Conservation (phyloP, 2,888 invertebrate genomes). For the Byasa hedistus region DNA sequence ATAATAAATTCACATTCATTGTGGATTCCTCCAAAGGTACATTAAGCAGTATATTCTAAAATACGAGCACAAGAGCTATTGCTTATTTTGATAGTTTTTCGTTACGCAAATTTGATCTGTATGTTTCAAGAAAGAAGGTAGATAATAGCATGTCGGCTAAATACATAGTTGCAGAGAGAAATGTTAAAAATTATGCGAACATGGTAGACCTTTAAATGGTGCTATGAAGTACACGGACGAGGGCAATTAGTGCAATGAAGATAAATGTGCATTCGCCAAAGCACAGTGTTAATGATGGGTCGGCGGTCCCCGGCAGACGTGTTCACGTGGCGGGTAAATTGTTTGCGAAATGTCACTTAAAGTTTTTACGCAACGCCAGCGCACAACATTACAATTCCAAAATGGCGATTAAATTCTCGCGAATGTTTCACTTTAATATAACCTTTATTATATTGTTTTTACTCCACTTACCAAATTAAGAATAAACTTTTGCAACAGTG, state of each 20-base stretch:
- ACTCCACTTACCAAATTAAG: no score
- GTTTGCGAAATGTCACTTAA: slow-evolving; percentile 46
- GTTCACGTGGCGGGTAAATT: slow-evolving; percentile 56
- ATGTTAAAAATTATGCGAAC: slow-evolving; percentile 37
- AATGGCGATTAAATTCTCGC: no score
- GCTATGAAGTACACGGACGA: slow-evolving; percentile 22
- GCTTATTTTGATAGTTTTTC: no score
- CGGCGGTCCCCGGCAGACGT: slow-evolving; percentile 41
- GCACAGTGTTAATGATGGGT: slow-evolving; percentile 39
- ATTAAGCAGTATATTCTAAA: no score
- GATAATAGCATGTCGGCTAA: background rate
- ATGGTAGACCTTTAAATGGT: slow-evolving; percentile 30
- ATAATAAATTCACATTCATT: no score
- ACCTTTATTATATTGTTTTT: no score
- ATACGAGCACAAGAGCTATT: no score
- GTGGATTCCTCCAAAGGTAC: no score
- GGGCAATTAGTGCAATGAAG: slow-evolving; percentile 38
- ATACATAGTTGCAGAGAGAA: slow-evolving; percentile 19
- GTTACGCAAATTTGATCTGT: slow-evolving; percentile 1
- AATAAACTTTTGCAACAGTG: no score
- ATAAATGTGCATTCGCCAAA: slow-evolving; percentile 39
- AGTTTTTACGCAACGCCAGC: slow-evolving; percentile 1
- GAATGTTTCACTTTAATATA: no score
- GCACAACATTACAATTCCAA: no score
- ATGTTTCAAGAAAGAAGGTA: background rate